These are phyloP conservation scores for Penaeus indicus DNA, from an alignment of 1,140 invertebrate species.

Conservation along the genomic window DNA sequence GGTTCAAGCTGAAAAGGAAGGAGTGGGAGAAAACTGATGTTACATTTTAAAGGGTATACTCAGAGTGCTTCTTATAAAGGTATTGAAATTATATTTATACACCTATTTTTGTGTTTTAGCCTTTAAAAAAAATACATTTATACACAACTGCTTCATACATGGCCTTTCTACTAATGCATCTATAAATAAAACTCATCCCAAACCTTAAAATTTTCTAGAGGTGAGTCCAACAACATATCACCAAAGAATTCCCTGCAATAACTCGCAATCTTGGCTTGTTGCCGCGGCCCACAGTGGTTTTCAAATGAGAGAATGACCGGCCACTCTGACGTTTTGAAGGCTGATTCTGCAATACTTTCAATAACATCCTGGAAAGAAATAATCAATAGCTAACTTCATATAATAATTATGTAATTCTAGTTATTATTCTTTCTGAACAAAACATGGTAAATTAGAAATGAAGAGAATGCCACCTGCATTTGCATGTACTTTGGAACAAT, in stretches of 20 bases:
- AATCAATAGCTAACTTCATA: not conserved
- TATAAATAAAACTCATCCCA: constrained; percentile 57
- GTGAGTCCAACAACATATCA: constrained; percentile 91
- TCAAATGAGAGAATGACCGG: constrained; percentile 97
- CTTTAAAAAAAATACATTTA: no score
- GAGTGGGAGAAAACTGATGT: not conserved
- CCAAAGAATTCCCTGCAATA: constrained; percentile 97
- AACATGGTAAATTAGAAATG: no score
- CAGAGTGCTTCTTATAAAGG: no score
- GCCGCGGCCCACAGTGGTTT: constrained; percentile 96
- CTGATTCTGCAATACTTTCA: constrained; percentile 96
- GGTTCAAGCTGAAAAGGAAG: constrained; percentile 76
- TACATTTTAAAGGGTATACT: no score
- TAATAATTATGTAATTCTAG: no score
- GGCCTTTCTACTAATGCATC: not conserved
- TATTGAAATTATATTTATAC: no score
- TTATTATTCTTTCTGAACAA: no score
- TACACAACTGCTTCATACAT: no score
- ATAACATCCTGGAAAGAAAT: constrained; percentile 82
- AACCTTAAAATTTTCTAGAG: constrained; percentile 88
- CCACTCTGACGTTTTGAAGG: constrained; percentile 97
- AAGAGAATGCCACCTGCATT: no score
- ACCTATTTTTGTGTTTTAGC: no score
- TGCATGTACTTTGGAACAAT: no score
- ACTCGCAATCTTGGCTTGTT: constrained; percentile 97